Percentiles rank a stretch among this genome's conserved stretches.
These are phyloP conservation scores for Odontophorus gujanensis DNA, from an alignment of 2,113 vertebrate genomes.

Conservation along the genomic window DNA sequence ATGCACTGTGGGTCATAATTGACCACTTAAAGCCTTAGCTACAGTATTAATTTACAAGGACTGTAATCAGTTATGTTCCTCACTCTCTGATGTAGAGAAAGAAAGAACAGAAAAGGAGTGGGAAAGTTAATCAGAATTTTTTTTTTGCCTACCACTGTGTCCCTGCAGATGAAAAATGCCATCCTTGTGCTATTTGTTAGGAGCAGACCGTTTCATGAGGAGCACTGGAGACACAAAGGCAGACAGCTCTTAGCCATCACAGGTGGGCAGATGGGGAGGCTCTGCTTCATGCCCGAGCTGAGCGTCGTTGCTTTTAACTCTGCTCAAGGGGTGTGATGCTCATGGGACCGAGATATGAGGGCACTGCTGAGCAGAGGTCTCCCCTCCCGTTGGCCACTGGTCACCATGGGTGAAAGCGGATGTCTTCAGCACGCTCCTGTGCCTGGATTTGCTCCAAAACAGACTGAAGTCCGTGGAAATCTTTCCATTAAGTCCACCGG, in stretches of 20 bases:
- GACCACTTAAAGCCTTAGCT: slow-evolving; percentile 55
- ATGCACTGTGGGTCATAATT: slow-evolving; percentile 49
- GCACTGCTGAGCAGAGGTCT: background rate
- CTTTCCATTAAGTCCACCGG: background rate
- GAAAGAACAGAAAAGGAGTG: background rate
- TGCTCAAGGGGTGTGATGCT: background rate
- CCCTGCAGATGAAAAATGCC: background rate
- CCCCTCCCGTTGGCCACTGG: background rate
- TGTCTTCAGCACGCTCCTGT: slow-evolving; percentile 9
- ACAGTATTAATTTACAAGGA: slow-evolving; percentile 43
- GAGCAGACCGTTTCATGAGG: background rate
- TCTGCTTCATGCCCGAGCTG: background rate
- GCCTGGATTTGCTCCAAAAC: background rate
- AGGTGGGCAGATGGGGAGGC: background rate
- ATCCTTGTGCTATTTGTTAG: background rate
- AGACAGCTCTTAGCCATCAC: background rate
- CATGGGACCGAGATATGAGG: accelerated
- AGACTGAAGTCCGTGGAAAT: background rate
- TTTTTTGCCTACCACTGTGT: background rate
- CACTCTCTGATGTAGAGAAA: background rate
- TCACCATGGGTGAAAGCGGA: background rate
- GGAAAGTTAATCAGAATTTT: background rate
- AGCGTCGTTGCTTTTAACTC: background rate
- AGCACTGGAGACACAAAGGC: background rate
- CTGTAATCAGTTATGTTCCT: slow-evolving; percentile 59